Base-by-base conservation (phyloP, 2,888 invertebrate species). In the Lagria hirta region DNA sequence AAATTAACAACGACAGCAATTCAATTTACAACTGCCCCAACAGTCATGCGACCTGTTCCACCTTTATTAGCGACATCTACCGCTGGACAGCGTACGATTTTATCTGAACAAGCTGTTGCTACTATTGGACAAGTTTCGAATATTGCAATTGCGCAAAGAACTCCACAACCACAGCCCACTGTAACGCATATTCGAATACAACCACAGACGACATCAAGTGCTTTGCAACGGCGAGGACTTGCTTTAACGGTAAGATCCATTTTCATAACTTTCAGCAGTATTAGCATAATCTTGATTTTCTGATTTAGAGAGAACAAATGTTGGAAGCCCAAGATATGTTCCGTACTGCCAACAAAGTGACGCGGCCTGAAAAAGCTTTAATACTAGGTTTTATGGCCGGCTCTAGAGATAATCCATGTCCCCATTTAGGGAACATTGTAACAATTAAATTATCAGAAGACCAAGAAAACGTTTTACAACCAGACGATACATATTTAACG, bases 311-410 rank as follows among this genome's bases (percentile, higher is more conserved):
- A 66, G 95, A 96, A 71, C 93, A 96, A 81, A 94, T 95, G 84
- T 75, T 90, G 69, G 93, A 95, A 69, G 97, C 96, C 1, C 95
- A 96, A 69, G 95, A 97, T 66, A 96, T 98, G 91, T 97, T 98
- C 78, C 79, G 88, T 38, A 91, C 88, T 49, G 95, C 97, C 21
- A 97, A 97, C 70, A 88, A 91, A 65, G 95, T 98, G 35, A 96
- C 96, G 2, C 75, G 96, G 54, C 94, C 95, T 1, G 97, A 98
- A 70, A 98, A 98, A 69, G 95, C 96, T 37, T 85, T 98, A 34
- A 98, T 98, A 66, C 79, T 98, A 17, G 95, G 96, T 53, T 98
- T 98, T 66, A 97, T 98, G 94, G 96, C 96, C 33, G 98, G 97
- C n/a, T 89, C 93, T 4, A 82, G 96, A 72, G 91, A 95, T 66